Evolutionary conservation across 2,888 invertebrate species (phyloP), one percentile per base, ranked within the genome.

Genomic region (Hydriomena furcata): DNA sequence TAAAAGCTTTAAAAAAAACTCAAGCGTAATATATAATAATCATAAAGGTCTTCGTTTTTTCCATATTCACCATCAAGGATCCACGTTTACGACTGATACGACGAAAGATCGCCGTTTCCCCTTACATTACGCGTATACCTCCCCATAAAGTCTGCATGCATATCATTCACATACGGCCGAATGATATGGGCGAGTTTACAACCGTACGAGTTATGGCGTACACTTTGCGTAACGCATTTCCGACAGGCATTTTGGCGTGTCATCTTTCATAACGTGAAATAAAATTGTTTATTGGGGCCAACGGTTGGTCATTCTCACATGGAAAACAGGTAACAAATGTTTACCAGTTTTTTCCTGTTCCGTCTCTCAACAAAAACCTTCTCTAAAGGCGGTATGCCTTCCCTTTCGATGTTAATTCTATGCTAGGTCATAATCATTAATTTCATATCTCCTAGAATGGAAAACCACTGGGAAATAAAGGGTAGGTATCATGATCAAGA

Each of bases 231-330:
- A 48, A 49, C 44, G 43, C 50, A 57, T 46, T 58, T 49, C 55
- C 53, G 40, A 49, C 43, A 42, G 11, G 30, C 31, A 7, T 32
- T 61, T 48, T 61, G 57, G 52, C 49, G 61, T 66, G 60, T 69
- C 61, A 68, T 73, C 66, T 73, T 73, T 75, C 71, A 78, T 77
- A 71, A 63, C 57, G 44, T 43, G 58, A 55, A 65, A 77, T 76
- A 78, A 76, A 80, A 78, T 4, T 17, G 17, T 17, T 83, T 78
- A 80, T 79, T 51, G 73, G 58, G 61, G 63, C 66, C 35, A 27
- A 45, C 31, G 30, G 7, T 13, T 23, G 23, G 1, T 60, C 68
- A 67, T 72, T 73, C 69, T 54, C 63, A 61, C 59, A 52, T 68
- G 42, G 34, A 17, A 42, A 21, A 36, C 30, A 10, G 31, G 27